Percentiles rank a stretch among this genome's conserved stretches.
These are phyloP conservation scores for Dryas iulia DNA, from an alignment of 1,140 invertebrate species.

Conservation along the genomic window DNA sequence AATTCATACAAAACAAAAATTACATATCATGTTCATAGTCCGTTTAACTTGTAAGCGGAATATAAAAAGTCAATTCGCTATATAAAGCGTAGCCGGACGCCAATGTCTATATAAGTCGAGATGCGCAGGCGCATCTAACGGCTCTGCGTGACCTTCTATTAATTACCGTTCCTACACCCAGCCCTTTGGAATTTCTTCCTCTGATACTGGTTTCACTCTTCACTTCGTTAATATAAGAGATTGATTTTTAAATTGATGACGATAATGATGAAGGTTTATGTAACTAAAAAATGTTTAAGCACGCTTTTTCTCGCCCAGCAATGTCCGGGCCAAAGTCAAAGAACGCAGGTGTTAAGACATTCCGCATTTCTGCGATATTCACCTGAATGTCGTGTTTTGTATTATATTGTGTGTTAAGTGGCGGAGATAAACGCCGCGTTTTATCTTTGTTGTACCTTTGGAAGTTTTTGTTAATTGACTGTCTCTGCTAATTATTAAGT, in stretches of 20 bases:
- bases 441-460: too few relatives aligned
- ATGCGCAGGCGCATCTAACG: conserved; percentile 66
- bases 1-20: neutral
- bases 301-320: too few relatives aligned
- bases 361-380: too few relatives aligned
- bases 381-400: too few relatives aligned
- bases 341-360: too few relatives aligned
- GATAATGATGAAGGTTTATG: conserved; percentile 18
- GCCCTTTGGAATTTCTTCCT: conserved; percentile 47
- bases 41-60: neutral
- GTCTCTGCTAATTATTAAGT: neutral
- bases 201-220: conserved; percentile 35
- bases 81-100: conserved; percentile 48
- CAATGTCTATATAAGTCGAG: conserved; percentile 55
- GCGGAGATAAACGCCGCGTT: too few relatives aligned
- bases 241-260: neutral
- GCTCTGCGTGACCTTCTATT: conserved; percentile 64
- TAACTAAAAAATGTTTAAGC: too few relatives aligned
- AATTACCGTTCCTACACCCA: conserved; percentile 64
- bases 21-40: neutral
- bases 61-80: conserved; percentile 36
- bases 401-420: too few relatives aligned
- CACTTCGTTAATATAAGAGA: conserved; percentile 31
- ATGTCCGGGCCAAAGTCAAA: too few relatives aligned
- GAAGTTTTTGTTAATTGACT: too few relatives aligned